Percentiles rank a stretch among this genome's conserved stretches.
phyloP scores from a whole-genome alignment of 2,113 vertebrate genomes.

The Vombatus ursinus region DNA sequence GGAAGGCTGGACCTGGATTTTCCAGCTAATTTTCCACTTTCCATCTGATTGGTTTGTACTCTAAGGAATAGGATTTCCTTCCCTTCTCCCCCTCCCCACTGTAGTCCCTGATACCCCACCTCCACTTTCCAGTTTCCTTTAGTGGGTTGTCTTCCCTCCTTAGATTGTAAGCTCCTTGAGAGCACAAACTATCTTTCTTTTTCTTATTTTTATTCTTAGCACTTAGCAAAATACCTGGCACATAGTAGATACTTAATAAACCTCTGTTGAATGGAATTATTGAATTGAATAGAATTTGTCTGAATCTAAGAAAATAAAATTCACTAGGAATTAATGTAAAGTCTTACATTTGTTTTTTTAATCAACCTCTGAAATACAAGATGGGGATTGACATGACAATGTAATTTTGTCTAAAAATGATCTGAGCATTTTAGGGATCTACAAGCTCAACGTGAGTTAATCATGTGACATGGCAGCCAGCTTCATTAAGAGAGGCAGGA shows the following conservation, averaged over 20 bases:
- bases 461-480: background rate
- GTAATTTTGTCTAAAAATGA: background rate
- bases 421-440: background rate
- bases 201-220: background rate
- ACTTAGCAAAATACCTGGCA: background rate
- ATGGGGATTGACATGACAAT: background rate
- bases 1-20: background rate
- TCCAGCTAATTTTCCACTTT: background rate
- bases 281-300: background rate
- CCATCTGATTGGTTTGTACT: background rate
- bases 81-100: too few relatives aligned
- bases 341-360: background rate
- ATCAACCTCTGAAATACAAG: background rate
- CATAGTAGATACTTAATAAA: background rate
- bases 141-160: background rate
- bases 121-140: background rate
- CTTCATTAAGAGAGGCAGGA: background rate
- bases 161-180: background rate
- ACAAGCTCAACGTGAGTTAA: background rate
- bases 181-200: background rate
- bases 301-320: background rate
- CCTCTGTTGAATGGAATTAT: background rate
- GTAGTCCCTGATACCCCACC: background rate
- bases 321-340: background rate
- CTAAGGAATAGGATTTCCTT: background rate